Conservation (phyloP, 2,888 invertebrate genomes). For the Calephelis perditalis region DNA sequence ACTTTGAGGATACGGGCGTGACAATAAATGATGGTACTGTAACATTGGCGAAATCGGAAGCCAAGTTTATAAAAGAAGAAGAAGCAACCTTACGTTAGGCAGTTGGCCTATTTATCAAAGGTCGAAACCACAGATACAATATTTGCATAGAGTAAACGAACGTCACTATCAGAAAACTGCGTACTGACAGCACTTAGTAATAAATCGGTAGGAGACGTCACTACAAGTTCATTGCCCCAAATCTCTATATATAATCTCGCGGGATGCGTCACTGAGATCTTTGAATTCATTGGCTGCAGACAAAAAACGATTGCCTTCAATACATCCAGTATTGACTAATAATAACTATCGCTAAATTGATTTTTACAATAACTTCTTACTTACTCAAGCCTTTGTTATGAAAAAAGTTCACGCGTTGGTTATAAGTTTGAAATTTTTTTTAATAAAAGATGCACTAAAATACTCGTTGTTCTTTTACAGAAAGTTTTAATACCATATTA, state of each 20-base stretch:
- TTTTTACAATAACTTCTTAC: neutral
- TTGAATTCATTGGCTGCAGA: conserved; percentile 36
- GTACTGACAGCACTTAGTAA: conserved; percentile 5
- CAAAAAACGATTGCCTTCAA: conserved; percentile 26
- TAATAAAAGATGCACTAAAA: too few relatives aligned
- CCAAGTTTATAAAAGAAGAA: too few relatives aligned
- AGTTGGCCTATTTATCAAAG: neutral
- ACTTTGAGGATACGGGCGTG: too few relatives aligned
- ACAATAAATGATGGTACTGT: too few relatives aligned
- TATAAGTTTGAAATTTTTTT: too few relatives aligned
- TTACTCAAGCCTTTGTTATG: too few relatives aligned
- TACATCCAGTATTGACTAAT: conserved; percentile 11
- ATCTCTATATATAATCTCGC: conserved; percentile 53
- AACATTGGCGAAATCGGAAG: too few relatives aligned
- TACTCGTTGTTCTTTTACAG: too few relatives aligned
- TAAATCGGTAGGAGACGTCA: conserved; percentile 15
- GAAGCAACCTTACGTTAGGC: neutral
- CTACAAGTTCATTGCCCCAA: conserved; percentile 49
- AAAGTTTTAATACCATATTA: too few relatives aligned
- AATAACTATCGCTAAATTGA: neutral
- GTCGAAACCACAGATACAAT: neutral
- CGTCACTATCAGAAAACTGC: conserved; percentile 1
- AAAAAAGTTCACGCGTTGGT: too few relatives aligned
- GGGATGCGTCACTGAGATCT: conserved; percentile 41
- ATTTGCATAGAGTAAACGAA: neutral